These are phyloP conservation scores for Agrilus planipennis DNA, from an alignment of 1,140 invertebrate genomes.

Conservation along the genomic window DNA sequence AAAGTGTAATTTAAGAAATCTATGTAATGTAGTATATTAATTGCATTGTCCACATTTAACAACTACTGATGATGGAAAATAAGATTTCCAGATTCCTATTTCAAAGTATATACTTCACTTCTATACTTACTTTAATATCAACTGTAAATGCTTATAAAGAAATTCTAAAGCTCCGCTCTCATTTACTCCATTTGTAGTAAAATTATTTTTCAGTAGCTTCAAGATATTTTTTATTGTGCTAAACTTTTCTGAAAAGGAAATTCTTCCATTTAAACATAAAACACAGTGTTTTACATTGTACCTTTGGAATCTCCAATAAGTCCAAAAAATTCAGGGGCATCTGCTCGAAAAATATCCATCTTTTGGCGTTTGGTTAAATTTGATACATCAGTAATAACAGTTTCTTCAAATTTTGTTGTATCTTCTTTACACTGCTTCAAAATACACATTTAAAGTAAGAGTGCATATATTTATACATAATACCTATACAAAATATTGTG, in stretches of 20 bases:
- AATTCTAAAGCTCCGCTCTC: constrained; percentile 49
- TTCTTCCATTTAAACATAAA: neutral
- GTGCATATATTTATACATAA: neutral
- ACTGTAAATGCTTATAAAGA: constrained; percentile 54
- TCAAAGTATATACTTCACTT: no score
- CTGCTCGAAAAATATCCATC: constrained; percentile 59
- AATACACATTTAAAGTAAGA: no score
- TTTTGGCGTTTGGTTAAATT: constrained; percentile 65
- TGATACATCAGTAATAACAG: constrained; percentile 60
- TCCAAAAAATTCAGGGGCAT: constrained; percentile 71
- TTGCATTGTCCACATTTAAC: no score
- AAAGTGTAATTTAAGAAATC: no score
- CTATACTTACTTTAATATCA: constrained; percentile 57
- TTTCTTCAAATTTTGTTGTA: constrained; percentile 34
- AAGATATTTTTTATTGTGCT: constrained; percentile 49
- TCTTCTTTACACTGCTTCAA: no score
- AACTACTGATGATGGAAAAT: no score
- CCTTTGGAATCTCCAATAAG: constrained; percentile 67
- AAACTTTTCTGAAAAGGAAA: constrained; percentile 38
- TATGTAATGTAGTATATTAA: no score
- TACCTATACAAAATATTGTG: neutral
- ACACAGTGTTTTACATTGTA: constrained; percentile 29
- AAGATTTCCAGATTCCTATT: no score
- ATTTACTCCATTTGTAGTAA: constrained; percentile 23
- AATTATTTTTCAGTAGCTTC: constrained; percentile 49